phyloP scores from a whole-genome alignment of 1,140 invertebrate genomes.

The Plectrocnemia conspersa region DNA sequence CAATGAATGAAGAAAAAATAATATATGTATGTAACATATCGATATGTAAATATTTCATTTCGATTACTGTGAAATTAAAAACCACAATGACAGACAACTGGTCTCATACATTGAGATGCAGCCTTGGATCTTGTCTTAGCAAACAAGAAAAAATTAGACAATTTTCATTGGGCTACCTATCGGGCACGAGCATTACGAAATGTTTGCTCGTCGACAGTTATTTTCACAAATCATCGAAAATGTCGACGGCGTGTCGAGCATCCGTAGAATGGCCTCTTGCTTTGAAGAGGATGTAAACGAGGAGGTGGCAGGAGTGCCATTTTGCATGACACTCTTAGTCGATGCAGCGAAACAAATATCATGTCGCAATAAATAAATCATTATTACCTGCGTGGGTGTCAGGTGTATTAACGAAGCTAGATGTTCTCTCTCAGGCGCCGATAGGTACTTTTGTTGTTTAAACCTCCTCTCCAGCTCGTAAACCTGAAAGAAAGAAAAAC shows the following conservation, averaged over 20 bases:
- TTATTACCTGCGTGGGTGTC: conserved; percentile 87
- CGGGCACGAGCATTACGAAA: conserved; percentile 12
- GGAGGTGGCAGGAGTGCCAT: neutral
- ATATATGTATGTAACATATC: too few species aligned
- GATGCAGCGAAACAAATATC: conserved; percentile 6
- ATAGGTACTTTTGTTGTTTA: conserved; percentile 93
- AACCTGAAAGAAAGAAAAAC: conserved; percentile 60
- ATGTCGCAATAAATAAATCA: neutral
- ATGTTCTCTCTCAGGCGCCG: conserved; percentile 93
- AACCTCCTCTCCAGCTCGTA: conserved; percentile 96
- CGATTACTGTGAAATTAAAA: too few species aligned
- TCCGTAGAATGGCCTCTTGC: conserved; percentile 9
- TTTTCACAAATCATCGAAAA: conserved; percentile 19
- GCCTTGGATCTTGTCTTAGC: too few species aligned
- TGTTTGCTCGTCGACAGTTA: conserved; percentile 10
- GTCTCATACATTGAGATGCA: too few species aligned
- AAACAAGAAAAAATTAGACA: too few species aligned
- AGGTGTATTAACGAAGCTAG: conserved; percentile 89
- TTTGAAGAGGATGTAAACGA: conserved; percentile 18
- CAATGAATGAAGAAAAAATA: too few species aligned
- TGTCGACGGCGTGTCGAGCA: conserved; percentile 12
- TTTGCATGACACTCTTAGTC: neutral
- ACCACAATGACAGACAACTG: too few species aligned
- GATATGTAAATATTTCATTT: too few species aligned
- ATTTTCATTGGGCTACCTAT: too few species aligned